phyloP scores from a whole-genome alignment of 2,888 invertebrate species.

The Iphiclides podalirius region DNA sequence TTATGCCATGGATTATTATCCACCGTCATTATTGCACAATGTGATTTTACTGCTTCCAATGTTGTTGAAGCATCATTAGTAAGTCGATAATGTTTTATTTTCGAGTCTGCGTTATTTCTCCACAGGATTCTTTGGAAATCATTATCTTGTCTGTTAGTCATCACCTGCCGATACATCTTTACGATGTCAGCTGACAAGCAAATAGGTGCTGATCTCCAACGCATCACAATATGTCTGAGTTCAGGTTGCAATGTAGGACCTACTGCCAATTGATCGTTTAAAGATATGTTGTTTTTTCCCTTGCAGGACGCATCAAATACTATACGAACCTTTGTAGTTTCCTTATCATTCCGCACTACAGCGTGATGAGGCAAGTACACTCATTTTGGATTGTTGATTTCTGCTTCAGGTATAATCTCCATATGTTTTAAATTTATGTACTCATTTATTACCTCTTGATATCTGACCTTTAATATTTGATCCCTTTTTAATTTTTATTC shows the following conservation, averaged over 20 bases:
- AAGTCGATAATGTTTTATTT: conserved; percentile 25
- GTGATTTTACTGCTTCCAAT: conserved; percentile 1
- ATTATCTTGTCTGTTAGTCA: conserved; percentile 18
- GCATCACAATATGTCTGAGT: conserved; percentile 23
- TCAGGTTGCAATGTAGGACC: conserved; percentile 29
- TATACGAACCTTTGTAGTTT: too few relatives aligned
- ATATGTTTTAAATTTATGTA: neutral
- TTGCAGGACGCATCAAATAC: conserved; percentile 21
- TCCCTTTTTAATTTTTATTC: neutral
- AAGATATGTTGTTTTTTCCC: conserved; percentile 20
- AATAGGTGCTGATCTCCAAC: conserved; percentile 24
- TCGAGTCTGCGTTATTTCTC: conserved; percentile 16
- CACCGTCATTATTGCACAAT: too few relatives aligned
- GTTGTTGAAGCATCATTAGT: conserved; percentile 17
- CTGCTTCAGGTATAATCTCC: too few relatives aligned
- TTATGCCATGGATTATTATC: too few relatives aligned
- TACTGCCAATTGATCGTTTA: too few relatives aligned
- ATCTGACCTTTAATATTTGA: neutral
- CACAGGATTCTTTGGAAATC: conserved; percentile 28
- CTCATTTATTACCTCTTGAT: neutral
- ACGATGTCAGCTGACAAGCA: conserved; percentile 23
- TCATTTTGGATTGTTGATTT: neutral
- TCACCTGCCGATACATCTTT: conserved; percentile 28
- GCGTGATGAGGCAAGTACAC: neutral
- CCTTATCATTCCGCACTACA: too few relatives aligned